Evolutionary conservation across 2,797 vertebrate species (phyloP), one percentile per base, ranked within the genome.

Genomic region (Hypotaenidia okinawae): DNA sequence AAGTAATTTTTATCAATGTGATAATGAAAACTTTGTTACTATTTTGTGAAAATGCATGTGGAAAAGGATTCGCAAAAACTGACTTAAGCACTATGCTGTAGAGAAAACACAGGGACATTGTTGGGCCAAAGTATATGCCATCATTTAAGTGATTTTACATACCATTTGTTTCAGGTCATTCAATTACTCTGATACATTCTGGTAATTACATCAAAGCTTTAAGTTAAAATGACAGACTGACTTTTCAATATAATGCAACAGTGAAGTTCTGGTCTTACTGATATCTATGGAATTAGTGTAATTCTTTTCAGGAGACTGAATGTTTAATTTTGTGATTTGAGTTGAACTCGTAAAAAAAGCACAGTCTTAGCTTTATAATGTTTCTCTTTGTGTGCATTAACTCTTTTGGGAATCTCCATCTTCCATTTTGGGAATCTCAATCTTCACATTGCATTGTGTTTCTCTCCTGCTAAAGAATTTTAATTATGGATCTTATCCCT

Each of bases 1-100:
- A 94, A 80, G 58, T 91, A 80, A 72, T 33, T 95, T 82, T 62
- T 75, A 35, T 47, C 21, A 74, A 69, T 59, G 11, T 73, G 62
- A 5, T 11, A 59, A 85, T 28, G n/a, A 86, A 87, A 18, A 1
- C 4, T 83, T 96, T 73, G 43, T 82, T 84, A 13, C 4, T 82
- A 58, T 2, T 19, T 59, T 33, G 19, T 64, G 55, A 32, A 90
- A 77, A 88, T 21, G 16, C 5, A 35, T 32, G 52, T 69, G 5
- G 6, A 79, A 83, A 72, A 90, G 4, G 12, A 64, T 62, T 67
- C 62, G 18, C 8, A 7, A 58, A 35, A 79, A 43, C 9, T 49
- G 7, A 64, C 84, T 55, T 69, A 59, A 78, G 49, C 32, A 33
- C 5, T 54, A 41, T 27, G 10, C 15, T 45, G 54, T 11, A 90